These are phyloP conservation scores for cattle (Bos taurus) DNA, from an alignment of 2,113 vertebrate species.

Conservation along the genomic window ARS-UCD2.0 NC_037330.1:47559001-47559500, in stretches of 20 bases:
- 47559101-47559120: not conserved
- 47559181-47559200: not conserved
- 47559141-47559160: not conserved
- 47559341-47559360: not conserved
- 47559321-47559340: not conserved
- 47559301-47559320: not conserved
- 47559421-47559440: not conserved
- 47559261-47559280: not conserved
- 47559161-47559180: not conserved
- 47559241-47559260: not conserved
- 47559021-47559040: not conserved
- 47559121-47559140: not conserved
- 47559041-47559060: not conserved
- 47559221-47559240: not conserved
- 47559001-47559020: not conserved
- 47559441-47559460: not conserved
- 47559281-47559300: not conserved
- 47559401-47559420: not conserved
- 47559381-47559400: not conserved
- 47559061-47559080: not conserved
- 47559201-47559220: not conserved
- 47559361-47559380: not conserved
- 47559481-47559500: not conserved
- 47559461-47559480: accelerated
- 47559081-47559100: not conserved